These are phyloP conservation scores for Dorcus parallelipipedus DNA, from an alignment of 2,888 invertebrate species.

Conservation along the genomic window DNA sequence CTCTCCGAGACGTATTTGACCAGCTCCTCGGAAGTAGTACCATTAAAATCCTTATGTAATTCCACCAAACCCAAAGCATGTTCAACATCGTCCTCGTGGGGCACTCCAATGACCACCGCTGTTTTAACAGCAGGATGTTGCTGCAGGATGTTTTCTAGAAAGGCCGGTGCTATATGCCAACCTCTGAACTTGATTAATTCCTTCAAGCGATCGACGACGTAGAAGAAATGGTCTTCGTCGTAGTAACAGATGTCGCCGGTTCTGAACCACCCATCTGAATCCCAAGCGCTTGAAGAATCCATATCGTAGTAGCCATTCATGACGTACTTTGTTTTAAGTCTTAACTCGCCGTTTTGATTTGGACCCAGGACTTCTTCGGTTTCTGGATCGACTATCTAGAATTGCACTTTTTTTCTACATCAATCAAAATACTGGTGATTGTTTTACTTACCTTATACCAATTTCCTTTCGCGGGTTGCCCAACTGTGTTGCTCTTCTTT, in stretches of 20 bases:
- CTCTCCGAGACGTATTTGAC: conserved; percentile 3
- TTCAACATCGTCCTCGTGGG: conserved; percentile 40
- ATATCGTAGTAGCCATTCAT: conserved; percentile 51
- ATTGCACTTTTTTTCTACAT: no score
- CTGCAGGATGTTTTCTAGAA: conserved; percentile 33
- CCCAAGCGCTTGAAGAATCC: conserved; percentile 47
- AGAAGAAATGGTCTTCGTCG: conserved; percentile 51
- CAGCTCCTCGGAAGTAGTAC: conserved; percentile 1
- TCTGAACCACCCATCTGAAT: conserved; percentile 50
- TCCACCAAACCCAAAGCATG: conserved; percentile 34
- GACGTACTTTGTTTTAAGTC: conserved; percentile 46
- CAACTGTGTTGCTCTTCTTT: background rate
- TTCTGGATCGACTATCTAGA: conserved; percentile 36
- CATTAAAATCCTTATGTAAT: background rate
- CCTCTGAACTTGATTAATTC: conserved; percentile 51
- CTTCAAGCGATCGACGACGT: conserved; percentile 52
- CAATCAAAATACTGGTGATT: background rate
- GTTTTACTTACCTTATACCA: conserved; percentile 4
- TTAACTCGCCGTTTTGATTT: conserved; percentile 52
- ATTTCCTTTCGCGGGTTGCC: background rate
- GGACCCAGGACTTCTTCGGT: conserved; percentile 48
- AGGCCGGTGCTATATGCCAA: conserved; percentile 48
- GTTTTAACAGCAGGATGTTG: conserved; percentile 35
- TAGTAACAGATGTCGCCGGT: conserved; percentile 54
- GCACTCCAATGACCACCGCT: conserved; percentile 37